Percentiles rank a stretch among this genome's conserved stretches.
Conservation (phyloP, 2,797 vertebrate species). For the Toxotes lorentzi region DNA sequence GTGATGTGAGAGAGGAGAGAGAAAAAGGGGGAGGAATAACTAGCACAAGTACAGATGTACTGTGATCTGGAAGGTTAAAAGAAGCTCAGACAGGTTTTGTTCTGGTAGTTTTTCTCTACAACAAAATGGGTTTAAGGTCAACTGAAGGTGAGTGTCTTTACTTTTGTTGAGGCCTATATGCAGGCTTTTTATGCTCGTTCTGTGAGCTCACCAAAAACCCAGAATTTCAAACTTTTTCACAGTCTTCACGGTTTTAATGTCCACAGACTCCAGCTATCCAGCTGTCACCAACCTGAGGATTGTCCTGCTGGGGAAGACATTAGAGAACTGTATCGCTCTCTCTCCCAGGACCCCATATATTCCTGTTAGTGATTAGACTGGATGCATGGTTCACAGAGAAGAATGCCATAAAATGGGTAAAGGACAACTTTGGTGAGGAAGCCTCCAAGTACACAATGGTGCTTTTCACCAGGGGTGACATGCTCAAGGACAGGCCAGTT, state of each 20-base stretch:
- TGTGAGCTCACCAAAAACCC: neutral
- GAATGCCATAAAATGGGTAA: slow-evolving; percentile 48
- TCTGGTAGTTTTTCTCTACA: neutral
- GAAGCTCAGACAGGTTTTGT: neutral
- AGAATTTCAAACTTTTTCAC: neutral
- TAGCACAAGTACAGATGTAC: accelerated
- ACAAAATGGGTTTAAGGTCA: slow-evolving; percentile 23
- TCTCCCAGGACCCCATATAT: slow-evolving; percentile 67
- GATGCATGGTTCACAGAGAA: slow-evolving; percentile 48
- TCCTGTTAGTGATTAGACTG: slow-evolving; percentile 69
- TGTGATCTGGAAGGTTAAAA: neutral
- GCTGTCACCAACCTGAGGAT: slow-evolving; percentile 51
- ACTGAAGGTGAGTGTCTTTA: slow-evolving; percentile 17
- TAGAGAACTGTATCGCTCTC: slow-evolving; percentile 55
- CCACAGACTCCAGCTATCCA: slow-evolving; percentile 31
- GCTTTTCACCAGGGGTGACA: slow-evolving; percentile 63
- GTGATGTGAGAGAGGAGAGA: neutral
- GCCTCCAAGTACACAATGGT: slow-evolving; percentile 54
- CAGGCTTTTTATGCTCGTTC: neutral
- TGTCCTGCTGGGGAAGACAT: slow-evolving; percentile 74
- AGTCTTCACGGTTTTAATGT: neutral
- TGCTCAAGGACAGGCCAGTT: neutral
- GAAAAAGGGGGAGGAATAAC: neutral
- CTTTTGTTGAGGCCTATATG: neutral
- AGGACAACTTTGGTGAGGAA: slow-evolving; percentile 60